phyloP scores from a whole-genome alignment of 23 tunicate species.

The Styela clava region DNA sequence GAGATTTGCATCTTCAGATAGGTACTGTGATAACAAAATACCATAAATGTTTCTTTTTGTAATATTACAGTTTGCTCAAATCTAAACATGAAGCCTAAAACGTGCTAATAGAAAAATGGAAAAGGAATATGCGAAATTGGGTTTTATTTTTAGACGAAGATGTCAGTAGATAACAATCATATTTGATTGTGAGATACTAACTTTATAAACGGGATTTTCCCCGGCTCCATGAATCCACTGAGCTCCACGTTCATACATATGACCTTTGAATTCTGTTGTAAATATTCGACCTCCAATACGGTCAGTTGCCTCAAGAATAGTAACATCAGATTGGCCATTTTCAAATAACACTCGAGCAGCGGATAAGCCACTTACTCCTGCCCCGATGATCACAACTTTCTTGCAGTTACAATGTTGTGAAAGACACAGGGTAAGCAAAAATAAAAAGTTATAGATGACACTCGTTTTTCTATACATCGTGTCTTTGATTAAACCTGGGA shows the following conservation, averaged over 20 bases:
- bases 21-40: neutral
- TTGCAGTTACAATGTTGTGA: neutral
- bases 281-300: conserved; percentile 61
- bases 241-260: conserved; percentile 42
- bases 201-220: conserved; percentile 2
- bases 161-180: too few relatives aligned
- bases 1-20: neutral
- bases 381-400: conserved; percentile 54
- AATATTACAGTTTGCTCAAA: too few relatives aligned
- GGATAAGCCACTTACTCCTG: conserved; percentile 61
- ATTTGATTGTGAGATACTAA: too few relatives aligned
- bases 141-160: too few relatives aligned
- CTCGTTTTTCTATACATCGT: too few relatives aligned
- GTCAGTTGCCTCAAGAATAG: conserved; percentile 43
- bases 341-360: conserved; percentile 28
- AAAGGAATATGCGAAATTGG: too few relatives aligned
- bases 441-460: too few relatives aligned
- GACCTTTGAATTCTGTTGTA: neutral
- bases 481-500: too few relatives aligned
- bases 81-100: too few relatives aligned
- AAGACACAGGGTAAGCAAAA: neutral
- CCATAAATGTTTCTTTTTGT: too few relatives aligned
- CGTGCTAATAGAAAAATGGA: too few relatives aligned
- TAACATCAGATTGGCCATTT: conserved; percentile 12
- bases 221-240: conserved; percentile 37